A percentile compares a stretch with the other conserved stretches of the same genome.
These are phyloP conservation scores for Lathamus discolor DNA, from an alignment of 2,113 vertebrate genomes.

Conservation along the genomic window DNA sequence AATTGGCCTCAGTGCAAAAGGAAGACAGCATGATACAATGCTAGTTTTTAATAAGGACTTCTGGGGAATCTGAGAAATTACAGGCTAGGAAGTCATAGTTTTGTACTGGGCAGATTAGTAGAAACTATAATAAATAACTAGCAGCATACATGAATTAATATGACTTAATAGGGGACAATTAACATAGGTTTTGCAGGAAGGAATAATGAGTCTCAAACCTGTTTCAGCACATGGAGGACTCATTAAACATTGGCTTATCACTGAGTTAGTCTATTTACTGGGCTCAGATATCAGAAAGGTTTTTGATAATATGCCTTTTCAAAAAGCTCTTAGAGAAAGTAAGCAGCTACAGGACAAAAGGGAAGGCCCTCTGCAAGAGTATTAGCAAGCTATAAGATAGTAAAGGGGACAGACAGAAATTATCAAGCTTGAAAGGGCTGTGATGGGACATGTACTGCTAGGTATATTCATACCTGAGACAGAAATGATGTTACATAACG, in stretches of 20 bases:
- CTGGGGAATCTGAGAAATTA: not conserved
- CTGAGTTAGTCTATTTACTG: not conserved
- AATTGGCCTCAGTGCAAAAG: not conserved
- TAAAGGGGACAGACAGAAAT: not conserved
- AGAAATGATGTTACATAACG: not conserved
- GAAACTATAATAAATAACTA: not conserved
- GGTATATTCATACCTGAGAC: not conserved
- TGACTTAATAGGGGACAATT: not conserved
- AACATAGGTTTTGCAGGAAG: not conserved
- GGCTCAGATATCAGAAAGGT: not conserved
- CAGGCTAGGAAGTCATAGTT: not conserved
- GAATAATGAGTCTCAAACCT: not conserved
- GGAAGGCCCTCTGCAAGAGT: not conserved
- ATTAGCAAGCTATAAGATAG: not conserved
- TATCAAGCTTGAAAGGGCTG: not conserved
- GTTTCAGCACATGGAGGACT: not conserved
- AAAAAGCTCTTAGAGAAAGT: not conserved
- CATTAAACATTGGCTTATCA: not conserved
- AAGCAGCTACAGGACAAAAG: not conserved
- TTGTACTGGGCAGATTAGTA: not conserved
- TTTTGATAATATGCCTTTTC: not conserved
- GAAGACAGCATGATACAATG: not conserved
- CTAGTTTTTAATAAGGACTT: constrained; percentile 2
- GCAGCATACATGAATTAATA: not conserved
- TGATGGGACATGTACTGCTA: not conserved